A percentile compares a stretch with the other conserved stretches of the same genome.
phyloP scores from a whole-genome alignment of 1,140 invertebrate genomes.

The Drosophila simulans region DNA sequence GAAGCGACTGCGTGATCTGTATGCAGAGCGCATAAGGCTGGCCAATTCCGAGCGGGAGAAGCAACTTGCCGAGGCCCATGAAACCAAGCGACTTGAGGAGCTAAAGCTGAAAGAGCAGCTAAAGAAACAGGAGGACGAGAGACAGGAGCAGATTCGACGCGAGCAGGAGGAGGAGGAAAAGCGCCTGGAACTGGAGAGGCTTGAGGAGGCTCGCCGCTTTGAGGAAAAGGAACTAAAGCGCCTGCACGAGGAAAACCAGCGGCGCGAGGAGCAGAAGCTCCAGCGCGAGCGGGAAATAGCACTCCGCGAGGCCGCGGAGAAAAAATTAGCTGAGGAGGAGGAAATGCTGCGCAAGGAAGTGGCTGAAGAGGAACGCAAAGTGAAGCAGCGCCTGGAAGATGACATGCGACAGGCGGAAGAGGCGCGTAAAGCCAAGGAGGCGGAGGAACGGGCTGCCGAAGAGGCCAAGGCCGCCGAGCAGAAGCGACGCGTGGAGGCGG shows the following conservation, averaged over 20 bases:
- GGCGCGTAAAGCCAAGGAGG: conserved; percentile 56
- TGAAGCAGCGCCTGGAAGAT: conserved; percentile 54
- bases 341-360: conserved; percentile 57
- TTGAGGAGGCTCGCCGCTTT: conserved; percentile 65
- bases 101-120: conserved; percentile 53
- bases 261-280: conserved; percentile 54
- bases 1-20: conserved; percentile 57
- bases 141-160: conserved; percentile 60
- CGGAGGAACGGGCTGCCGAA: conserved; percentile 38
- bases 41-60: conserved; percentile 70
- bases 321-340: conserved; percentile 64
- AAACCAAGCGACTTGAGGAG: conserved; percentile 67
- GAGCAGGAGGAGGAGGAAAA: conserved; percentile 74
- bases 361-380: conserved; percentile 54
- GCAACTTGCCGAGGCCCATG: conserved; percentile 63
- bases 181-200: conserved; percentile 49
- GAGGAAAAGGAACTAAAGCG: conserved; percentile 67
- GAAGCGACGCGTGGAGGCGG: conserved; percentile 53
- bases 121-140: conserved; percentile 62
- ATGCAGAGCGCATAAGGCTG: conserved; percentile 55
- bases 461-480: conserved; percentile 51
- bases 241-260: conserved; percentile 65
- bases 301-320: conserved; percentile 50
- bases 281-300: conserved; percentile 64
- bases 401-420: conserved; percentile 58